Conservation (phyloP, 2,113 vertebrate genomes). For the Pavo muticus region DNA sequence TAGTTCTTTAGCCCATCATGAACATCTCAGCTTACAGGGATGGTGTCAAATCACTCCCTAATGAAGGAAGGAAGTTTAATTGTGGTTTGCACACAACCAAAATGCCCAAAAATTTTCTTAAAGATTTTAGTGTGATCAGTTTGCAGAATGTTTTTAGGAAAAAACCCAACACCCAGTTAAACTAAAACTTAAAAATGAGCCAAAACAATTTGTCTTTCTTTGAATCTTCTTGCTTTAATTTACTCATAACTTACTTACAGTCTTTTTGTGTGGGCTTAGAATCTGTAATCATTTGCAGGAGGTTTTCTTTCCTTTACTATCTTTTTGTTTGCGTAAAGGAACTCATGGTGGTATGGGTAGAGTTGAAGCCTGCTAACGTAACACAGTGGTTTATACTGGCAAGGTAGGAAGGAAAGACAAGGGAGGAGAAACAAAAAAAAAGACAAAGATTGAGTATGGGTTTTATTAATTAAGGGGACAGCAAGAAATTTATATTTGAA, state of each 20-base stretch:
- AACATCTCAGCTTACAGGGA: neutral
- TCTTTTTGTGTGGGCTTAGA: constrained; percentile 52
- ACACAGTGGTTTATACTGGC: constrained; percentile 68
- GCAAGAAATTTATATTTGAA: constrained; percentile 48
- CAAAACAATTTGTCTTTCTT: constrained; percentile 21
- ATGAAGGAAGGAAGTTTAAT: neutral
- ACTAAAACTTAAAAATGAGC: neutral
- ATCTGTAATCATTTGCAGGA: constrained; percentile 74
- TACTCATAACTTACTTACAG: constrained; percentile 25
- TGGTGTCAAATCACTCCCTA: neutral
- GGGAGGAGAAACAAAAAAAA: constrained; percentile 39
- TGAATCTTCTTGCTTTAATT: constrained; percentile 36
- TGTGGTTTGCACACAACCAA: neutral
- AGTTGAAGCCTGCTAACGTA: constrained; percentile 56
- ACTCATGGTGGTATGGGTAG: constrained; percentile 69
- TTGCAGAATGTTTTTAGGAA: constrained; percentile 30
- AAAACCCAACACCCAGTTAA: neutral
- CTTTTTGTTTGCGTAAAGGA: constrained; percentile 74
- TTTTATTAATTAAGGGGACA: constrained; percentile 57
- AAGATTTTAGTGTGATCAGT: neutral
- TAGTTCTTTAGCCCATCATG: neutral
- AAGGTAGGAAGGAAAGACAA: constrained; percentile 49
- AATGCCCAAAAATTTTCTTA: neutral
- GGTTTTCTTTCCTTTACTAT: constrained; percentile 65
- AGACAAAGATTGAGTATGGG: neutral